These are phyloP conservation scores for Trissoscelio sp. DNA, from an alignment of 2,888 invertebrate genomes.

Conservation along the genomic window DNA sequence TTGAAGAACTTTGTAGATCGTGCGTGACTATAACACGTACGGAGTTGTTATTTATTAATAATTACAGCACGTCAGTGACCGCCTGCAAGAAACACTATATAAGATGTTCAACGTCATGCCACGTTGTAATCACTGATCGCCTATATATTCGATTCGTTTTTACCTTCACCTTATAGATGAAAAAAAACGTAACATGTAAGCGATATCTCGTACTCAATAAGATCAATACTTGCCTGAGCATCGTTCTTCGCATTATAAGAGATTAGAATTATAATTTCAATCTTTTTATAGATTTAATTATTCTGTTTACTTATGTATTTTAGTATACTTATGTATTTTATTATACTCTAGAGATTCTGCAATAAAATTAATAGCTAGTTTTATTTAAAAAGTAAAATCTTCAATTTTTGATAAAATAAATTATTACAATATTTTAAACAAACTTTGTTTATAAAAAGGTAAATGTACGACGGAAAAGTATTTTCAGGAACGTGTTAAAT, in stretches of 20 bases:
- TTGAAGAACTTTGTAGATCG: conserved; percentile 62
- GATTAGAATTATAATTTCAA: not conserved
- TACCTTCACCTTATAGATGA: conserved; percentile 33
- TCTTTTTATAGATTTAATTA: not conserved
- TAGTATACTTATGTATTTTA: no score
- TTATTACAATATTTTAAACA: no score
- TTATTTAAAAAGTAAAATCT: no score
- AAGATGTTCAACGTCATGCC: conserved; percentile 68
- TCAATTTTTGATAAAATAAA: no score
- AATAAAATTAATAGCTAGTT: no score
- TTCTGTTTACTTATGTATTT: not conserved
- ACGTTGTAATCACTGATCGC: conserved; percentile 69
- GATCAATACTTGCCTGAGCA: conserved; percentile 34
- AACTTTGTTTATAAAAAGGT: no score
- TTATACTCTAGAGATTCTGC: no score
- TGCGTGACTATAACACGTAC: conserved; percentile 63
- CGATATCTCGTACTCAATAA: conserved; percentile 58
- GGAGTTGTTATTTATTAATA: conserved; percentile 65
- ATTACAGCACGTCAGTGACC: conserved; percentile 66
- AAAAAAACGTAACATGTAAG: conserved; percentile 58
- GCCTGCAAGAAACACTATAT: conserved; percentile 57
- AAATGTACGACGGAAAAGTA: no score
- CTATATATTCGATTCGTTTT: conserved; percentile 65
- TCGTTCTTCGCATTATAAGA: conserved; percentile 8
- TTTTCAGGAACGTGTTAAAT: no score